Evolutionary conservation across 2,888 invertebrate species (phyloP), one percentile per base, ranked within the genome.

Genomic region (Harpalus rubripes): DNA sequence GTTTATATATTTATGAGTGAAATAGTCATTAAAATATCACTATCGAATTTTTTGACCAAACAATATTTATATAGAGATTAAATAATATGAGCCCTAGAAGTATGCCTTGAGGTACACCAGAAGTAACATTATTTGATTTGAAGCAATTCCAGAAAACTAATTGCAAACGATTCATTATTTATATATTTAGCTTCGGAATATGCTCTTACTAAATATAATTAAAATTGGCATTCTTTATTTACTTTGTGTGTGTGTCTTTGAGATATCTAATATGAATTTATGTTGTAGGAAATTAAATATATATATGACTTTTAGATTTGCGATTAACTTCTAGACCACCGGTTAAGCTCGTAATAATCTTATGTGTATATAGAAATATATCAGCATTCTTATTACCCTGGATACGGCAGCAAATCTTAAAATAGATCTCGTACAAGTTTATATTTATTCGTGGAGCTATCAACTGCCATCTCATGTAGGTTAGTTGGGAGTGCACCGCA

Each of bases 361-460:
- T 52, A 52, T 52, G 12, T 52, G 44, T 52, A 52, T 52, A 52
- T 52, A 52, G 44, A 52, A 52, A 52, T 52, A 52, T 52, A 52
- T 52, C 44, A 52, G 5, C 44, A 12, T 52, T 52, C 44, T 52
- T 52, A 52, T 52, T 52, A 52, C 44, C 44, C 44, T 52, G 44
- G 5, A 52, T 12, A 12, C 7, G 44, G 44, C 44, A 52, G 44
- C 44, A 52, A 52, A 52, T 52, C 44, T 52, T 8, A 52, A 52
- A 52, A 52, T 52, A 52, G 44, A 52, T 52, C 44, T 52, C 12
- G 12, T 52, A 52, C 44, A 52, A 52, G 44, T 52, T 52, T 52
- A 52, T 52, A 52, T 52, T 52, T 52, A 52, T 52, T 52, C 12
- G 10, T 10, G 8, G 44, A 52, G 44, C 44, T 52, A 52, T 52